Conservation (phyloP, 2,797 vertebrate species). For the Hapalemur alaotrensis region DNA sequence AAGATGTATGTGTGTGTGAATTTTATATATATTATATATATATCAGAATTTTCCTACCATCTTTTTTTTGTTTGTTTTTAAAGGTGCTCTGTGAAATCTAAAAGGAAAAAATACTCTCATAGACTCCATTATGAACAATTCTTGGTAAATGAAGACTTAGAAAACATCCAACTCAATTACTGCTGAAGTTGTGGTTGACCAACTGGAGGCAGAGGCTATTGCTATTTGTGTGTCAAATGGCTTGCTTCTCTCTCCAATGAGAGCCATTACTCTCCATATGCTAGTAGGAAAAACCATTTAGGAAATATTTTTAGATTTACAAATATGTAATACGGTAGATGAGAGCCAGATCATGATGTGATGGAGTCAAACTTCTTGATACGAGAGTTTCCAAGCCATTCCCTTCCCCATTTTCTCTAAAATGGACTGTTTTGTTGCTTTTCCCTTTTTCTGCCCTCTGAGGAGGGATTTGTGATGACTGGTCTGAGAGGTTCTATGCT, state of each 20-base stretch:
- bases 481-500: neutral
- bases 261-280: constrained; percentile 28
- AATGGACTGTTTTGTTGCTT: neutral
- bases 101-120: constrained; percentile 21
- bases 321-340: constrained; percentile 44
- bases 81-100: constrained; percentile 14
- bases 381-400: neutral
- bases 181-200: neutral
- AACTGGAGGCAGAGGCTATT: constrained; percentile 26
- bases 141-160: constrained; percentile 24
- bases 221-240: constrained; percentile 39
- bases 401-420: neutral
- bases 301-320: constrained; percentile 51
- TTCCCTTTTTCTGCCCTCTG: neutral
- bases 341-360: neutral
- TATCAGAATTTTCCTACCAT: neutral
- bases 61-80: neutral
- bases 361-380: constrained; percentile 21
- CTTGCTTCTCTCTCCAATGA: constrained; percentile 37
- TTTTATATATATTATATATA: neutral
- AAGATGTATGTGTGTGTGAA: neutral
- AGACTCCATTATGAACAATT: constrained; percentile 6
- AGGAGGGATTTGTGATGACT: constrained; percentile 2
- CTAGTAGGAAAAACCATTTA: constrained; percentile 12
- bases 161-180: constrained; percentile 57